Evolutionary conservation across 2,888 invertebrate genomes (phyloP).

Genomic region (Meganola albula): DNA sequence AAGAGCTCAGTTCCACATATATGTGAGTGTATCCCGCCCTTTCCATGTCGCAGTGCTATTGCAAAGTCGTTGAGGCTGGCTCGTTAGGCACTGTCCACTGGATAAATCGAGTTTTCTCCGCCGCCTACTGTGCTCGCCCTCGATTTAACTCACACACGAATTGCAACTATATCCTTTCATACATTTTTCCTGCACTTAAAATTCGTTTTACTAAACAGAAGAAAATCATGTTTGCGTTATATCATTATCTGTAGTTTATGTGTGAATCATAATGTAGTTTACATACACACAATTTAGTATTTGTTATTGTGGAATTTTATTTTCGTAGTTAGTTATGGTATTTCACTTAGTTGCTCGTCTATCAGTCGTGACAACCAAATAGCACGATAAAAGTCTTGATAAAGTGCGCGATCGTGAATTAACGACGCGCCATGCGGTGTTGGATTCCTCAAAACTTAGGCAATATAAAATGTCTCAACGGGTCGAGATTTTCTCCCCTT

Average conservation of each 20-base stretch:
- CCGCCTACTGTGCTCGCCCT: constrained; percentile 39
- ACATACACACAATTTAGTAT: no score
- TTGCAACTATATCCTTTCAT: constrained; percentile 26
- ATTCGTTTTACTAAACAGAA: no score
- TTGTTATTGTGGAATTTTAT: no score
- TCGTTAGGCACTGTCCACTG: constrained; percentile 50
- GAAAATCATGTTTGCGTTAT: no score
- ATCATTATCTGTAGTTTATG: no score
- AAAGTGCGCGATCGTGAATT: constrained; percentile 31
- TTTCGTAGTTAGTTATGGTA: no score
- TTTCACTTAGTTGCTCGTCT: no score
- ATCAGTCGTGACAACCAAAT: no score
- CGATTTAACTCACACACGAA: constrained; percentile 35
- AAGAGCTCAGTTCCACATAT: constrained; percentile 27
- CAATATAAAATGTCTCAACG: constrained; percentile 38
- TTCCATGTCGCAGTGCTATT: constrained; percentile 51
- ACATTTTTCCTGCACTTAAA: no score
- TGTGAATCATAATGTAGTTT: no score
- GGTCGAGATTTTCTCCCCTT: constrained; percentile 27
- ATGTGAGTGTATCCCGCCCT: constrained; percentile 48
- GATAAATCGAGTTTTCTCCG: constrained; percentile 52
- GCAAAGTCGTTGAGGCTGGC: constrained; percentile 39
- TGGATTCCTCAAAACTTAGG: constrained; percentile 44
- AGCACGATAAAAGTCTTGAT: constrained; percentile 36
- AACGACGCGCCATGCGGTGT: constrained; percentile 29